phyloP scores from a whole-genome alignment of 2,113 vertebrate genomes.

The Athene cunicularia region DNA sequence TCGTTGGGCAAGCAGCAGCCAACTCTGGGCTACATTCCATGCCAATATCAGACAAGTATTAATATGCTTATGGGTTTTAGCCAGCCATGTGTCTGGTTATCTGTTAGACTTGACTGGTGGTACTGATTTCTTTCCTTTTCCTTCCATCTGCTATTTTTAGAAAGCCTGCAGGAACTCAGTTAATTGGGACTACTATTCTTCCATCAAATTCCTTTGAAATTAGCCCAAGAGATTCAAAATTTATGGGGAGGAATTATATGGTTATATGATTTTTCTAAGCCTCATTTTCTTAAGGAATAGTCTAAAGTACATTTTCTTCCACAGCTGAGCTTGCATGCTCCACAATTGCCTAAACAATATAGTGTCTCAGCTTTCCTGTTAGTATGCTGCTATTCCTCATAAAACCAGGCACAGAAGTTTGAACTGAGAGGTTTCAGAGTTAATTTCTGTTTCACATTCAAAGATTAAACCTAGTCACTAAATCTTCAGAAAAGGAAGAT shows the following conservation, averaged over 20 bases:
- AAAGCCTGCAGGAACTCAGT: neutral
- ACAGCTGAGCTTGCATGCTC: neutral
- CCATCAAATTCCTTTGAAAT: neutral
- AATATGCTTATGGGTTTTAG: neutral
- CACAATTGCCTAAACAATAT: neutral
- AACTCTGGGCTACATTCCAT: neutral
- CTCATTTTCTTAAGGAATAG: neutral
- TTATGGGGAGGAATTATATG: neutral
- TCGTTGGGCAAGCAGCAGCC: neutral
- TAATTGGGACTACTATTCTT: neutral
- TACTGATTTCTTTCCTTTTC: neutral
- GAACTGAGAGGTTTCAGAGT: neutral
- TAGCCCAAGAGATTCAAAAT: neutral
- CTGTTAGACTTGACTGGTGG: neutral
- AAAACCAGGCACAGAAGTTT: neutral
- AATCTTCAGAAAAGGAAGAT: neutral
- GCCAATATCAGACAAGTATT: neutral
- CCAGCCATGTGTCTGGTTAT: neutral
- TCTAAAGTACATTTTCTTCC: neutral
- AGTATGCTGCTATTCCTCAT: neutral
- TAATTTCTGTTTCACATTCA: slow-evolving; percentile 17
- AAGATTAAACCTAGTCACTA: slow-evolving; percentile 6
- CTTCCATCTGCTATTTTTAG: neutral
- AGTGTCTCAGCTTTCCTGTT: neutral
- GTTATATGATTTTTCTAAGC: neutral